Percentiles rank a stretch among this genome's conserved stretches.
phyloP scores from a whole-genome alignment of 2,113 vertebrate species.

The Labrus mixtus region DNA sequence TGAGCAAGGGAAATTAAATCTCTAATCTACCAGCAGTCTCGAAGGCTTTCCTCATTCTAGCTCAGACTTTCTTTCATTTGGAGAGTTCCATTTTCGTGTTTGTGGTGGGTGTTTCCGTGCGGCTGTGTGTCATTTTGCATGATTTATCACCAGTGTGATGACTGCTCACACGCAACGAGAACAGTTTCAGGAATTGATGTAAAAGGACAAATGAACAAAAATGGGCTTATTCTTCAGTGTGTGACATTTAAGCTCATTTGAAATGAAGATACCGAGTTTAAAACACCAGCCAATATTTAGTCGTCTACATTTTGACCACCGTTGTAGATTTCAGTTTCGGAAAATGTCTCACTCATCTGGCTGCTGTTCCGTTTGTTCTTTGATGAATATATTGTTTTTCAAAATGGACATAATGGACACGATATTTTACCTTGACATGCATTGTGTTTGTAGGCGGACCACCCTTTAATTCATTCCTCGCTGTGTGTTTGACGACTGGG shows the following conservation, averaged over 20 bases:
- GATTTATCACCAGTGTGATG: conserved; percentile 57
- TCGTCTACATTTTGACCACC: conserved; percentile 33
- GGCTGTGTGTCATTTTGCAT: conserved; percentile 55
- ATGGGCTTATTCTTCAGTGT: conserved; percentile 29
- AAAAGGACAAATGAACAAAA: conserved; percentile 40
- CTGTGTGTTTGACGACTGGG: conserved; percentile 71
- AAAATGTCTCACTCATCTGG: conserved; percentile 41
- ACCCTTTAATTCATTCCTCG: conserved; percentile 77
- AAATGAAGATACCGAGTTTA: conserved; percentile 45
- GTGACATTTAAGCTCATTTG: conserved; percentile 54
- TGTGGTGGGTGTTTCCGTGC: conserved; percentile 14
- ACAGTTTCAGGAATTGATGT: conserved; percentile 28
- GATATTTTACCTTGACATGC: conserved; percentile 73
- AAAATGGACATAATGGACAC: conserved; percentile 67
- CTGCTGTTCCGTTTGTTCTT: conserved; percentile 44
- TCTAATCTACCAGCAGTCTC: conserved; percentile 58
- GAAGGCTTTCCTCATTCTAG: conserved; percentile 36
- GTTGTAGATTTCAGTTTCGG: conserved; percentile 16
- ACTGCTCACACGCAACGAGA: conserved; percentile 38
- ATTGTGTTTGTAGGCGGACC: conserved; percentile 72
- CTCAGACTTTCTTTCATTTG: conserved; percentile 28
- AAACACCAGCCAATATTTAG: conserved; percentile 36
- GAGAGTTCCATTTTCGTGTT: conserved; percentile 38
- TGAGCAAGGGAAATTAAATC: conserved; percentile 69
- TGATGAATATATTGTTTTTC: conserved; percentile 71